Evolutionary conservation across 2,113 vertebrate species (phyloP), one percentile per base, ranked within the genome.

Genomic region (Cynopterus brachyotis): DNA sequence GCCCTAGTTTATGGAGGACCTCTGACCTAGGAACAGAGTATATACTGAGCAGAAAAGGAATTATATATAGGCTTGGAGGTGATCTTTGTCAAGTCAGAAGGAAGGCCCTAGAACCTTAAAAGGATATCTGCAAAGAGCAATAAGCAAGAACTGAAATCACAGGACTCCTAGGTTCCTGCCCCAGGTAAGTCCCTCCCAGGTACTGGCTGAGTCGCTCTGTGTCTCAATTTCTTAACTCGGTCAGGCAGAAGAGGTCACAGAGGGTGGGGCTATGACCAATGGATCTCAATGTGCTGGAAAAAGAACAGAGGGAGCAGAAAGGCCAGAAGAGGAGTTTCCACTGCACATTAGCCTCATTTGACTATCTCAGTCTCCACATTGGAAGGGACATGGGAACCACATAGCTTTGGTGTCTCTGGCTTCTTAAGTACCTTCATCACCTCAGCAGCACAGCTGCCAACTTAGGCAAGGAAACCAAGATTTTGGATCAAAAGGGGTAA

Each of bases 181-280:
- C 80, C 22, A 88, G 20, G 17, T 62, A 16, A 82, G 78, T 62
- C 72, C 40, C 81, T 97, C 64, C 64, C 53, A 91, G 88, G 70
- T 84, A 66, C 87, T 62, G 95, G 67, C 66, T 81, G 76, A 55
- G 55, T 53, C 60, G 40, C 53, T 94, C 57, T 94, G 3, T 60
- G 91, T 91, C 93, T 96, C 85, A 60, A 40, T 96, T 85, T 96
- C 86, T 95, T 93, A 83, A 97, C 87, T 90, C 64, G 69, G 59
- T 53, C 85, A 62, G 66, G 60, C 20, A 26, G 42, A 83, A 85
- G 91, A 95, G 81, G 45, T 88, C 82, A 93, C 6, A 42, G 81
- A 78, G 91, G 86, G 84, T 76, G 93, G 81, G 60, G 85, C 32
- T 60, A 30, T 57, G 70, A 82, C 55, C 55, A 90, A 37, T 62